Base-by-base conservation (phyloP, 2,888 invertebrate species). In the Epinotia ramella region DNA sequence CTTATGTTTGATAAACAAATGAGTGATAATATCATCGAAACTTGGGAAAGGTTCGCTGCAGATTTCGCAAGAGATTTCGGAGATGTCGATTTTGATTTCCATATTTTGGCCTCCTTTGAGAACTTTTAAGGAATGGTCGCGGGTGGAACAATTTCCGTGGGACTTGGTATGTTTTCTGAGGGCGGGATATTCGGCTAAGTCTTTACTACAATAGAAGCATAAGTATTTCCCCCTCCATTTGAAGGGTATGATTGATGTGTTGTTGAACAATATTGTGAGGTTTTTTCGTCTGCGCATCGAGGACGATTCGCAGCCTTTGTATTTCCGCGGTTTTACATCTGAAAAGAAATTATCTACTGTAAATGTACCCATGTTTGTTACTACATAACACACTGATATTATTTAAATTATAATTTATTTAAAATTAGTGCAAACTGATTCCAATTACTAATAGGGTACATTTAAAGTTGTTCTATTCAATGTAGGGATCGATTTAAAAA, bases 171-270 rank as follows among this genome's bases (percentile, higher is more conserved):
- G 94, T 73, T 87, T 87, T 18, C 88, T 82, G 1, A 94, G 77
- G 57, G 93, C 92, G 0, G 83, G 73, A 77, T 92, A 92, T 40
- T 91, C 90, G 0, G 87, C 68, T 0, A 92, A 80, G 73, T 92
- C 87, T 85, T 92, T 90, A 76, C 94, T 93, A 76, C 94, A 94
- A 82, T 90, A 92, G 81, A 94, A 94, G 79, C 94, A 94, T 0
- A 93, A 82, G 76, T 94, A 94, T 81, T 90, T 92, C 4, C 93
- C 93, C n/a, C 94, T 86, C 93, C 94, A 94, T 80, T 94, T 94
- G 83, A 94, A 94, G 2, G 94, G 94, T 83, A 94, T 89, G 0
- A 93, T 86, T 0, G 92, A 82, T 0, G 94, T 94, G 79, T 91
- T 90, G 88, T 94, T 94, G 89, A 94, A 94, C 56, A 94, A 49